Evolutionary conservation across 2,888 invertebrate species (phyloP).

Genomic region (Gandaritis pyraliata): DNA sequence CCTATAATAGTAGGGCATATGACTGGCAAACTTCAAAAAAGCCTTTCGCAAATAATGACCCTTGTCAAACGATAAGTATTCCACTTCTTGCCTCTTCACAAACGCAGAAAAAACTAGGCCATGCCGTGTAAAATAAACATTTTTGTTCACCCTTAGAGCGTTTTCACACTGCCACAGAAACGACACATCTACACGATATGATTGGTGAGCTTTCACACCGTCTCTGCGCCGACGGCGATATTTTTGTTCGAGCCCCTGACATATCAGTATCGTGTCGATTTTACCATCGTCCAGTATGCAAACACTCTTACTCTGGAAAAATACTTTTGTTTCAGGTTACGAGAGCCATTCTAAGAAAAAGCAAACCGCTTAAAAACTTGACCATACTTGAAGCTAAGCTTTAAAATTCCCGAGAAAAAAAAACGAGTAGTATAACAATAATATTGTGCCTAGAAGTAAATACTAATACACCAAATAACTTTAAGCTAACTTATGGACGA

Average conservation of each 20-base stretch:
- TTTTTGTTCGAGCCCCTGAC: no score
- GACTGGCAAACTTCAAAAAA: slow-evolving; percentile 55
- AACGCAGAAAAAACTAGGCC: slow-evolving; percentile 26
- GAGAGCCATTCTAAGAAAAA: slow-evolving; percentile 25
- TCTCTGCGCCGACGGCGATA: no score
- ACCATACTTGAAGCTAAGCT: slow-evolving; percentile 30
- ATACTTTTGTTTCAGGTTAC: slow-evolving; percentile 51
- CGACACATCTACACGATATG: no score
- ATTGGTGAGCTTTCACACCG: no score
- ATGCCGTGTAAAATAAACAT: slow-evolving; percentile 24
- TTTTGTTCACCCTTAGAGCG: slow-evolving; percentile 6
- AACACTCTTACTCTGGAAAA: slow-evolving; percentile 15
- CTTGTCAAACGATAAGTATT: slow-evolving; percentile 50
- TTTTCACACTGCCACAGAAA: no score
- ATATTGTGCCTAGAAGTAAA: slow-evolving; percentile 52
- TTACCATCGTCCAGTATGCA: no score
- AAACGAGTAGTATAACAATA: slow-evolving; percentile 41
- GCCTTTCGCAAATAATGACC: slow-evolving; percentile 58
- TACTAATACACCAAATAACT: slow-evolving; percentile 42
- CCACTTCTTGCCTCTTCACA: slow-evolving; percentile 33
- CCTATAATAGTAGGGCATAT: slow-evolving; percentile 62
- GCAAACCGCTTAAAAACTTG: slow-evolving; percentile 16
- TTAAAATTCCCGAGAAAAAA: slow-evolving; percentile 30
- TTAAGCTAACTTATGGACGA: not conserved
- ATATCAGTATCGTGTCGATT: no score